Evolutionary conservation across 2,113 vertebrate genomes (phyloP).

Genomic region (Dasypus novemcinctus): DNA sequence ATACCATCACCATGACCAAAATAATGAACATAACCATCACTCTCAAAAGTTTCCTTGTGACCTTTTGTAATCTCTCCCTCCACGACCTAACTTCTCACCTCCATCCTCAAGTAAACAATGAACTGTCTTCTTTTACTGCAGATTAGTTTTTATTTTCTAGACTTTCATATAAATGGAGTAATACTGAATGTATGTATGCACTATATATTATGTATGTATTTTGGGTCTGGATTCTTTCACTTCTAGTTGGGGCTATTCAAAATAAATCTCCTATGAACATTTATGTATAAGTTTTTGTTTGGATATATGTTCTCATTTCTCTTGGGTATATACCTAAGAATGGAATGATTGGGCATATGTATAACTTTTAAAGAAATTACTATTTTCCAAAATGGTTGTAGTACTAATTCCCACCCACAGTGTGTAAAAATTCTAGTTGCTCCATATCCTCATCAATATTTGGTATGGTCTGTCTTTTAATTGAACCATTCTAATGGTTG

Average conservation of each 20-base stretch:
- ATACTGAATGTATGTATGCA: not conserved
- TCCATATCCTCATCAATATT: not conserved
- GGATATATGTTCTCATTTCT: not conserved
- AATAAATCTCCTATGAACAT: not conserved
- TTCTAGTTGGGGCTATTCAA: not conserved
- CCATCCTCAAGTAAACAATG: not conserved
- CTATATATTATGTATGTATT: no score
- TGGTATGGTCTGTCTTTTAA: not conserved
- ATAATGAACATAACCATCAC: not conserved
- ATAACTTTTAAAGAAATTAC: not conserved
- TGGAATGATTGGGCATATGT: not conserved
- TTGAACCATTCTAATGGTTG: not conserved
- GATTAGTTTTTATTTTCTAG: no score
- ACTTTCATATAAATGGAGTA: not conserved
- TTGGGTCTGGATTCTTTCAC: not conserved
- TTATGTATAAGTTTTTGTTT: not conserved
- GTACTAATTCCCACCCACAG: not conserved
- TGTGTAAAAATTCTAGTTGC: not conserved
- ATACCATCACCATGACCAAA: constrained; percentile 35
- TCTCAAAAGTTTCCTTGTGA: not conserved
- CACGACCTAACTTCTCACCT: not conserved
- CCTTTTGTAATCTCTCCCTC: not conserved
- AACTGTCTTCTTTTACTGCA: not conserved
- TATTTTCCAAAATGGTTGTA: not conserved
- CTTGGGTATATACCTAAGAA: not conserved